A percentile compares a stretch with the other conserved stretches of the same genome.
phyloP scores from a whole-genome alignment of 2,797 vertebrate genomes.

The Peromyscus aztecus region DNA sequence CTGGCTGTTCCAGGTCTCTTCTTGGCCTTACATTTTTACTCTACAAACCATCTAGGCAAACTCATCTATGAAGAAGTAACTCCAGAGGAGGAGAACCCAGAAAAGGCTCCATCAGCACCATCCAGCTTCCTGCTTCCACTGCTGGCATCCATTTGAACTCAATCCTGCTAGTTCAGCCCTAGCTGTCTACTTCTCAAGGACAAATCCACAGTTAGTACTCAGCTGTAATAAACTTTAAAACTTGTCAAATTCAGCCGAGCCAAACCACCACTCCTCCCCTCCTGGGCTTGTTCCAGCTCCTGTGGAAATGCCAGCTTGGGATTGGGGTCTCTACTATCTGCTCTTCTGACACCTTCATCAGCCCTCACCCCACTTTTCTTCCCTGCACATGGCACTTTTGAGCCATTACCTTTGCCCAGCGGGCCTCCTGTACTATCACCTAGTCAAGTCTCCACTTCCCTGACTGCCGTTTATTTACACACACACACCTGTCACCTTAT shows the following conservation, averaged over 20 bases:
- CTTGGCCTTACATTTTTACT: background rate
- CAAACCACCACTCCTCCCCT: background rate
- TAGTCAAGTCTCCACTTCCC: background rate
- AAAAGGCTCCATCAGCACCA: background rate
- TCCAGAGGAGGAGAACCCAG: background rate
- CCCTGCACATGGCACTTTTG: background rate
- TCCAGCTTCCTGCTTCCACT: background rate
- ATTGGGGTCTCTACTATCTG: background rate
- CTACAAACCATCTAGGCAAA: background rate
- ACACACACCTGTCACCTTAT: background rate
- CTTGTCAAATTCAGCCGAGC: background rate
- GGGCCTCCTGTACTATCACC: background rate
- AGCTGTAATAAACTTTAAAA: slow-evolving; percentile 32
- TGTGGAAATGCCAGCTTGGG: background rate
- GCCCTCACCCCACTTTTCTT: slow-evolving; percentile 28
- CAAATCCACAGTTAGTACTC: background rate
- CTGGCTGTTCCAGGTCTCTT: background rate
- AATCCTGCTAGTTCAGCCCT: background rate
- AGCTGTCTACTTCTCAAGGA: background rate
- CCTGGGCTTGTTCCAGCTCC: background rate
- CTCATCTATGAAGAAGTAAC: slow-evolving; percentile 1
- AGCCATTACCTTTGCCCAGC: background rate
- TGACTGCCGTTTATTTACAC: background rate
- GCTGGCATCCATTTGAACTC: background rate
- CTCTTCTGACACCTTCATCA: background rate